These are phyloP conservation scores for Phenganax stokvisi DNA, from an alignment of 92 coral and sea anemone species.

Conservation along the genomic window DNA sequence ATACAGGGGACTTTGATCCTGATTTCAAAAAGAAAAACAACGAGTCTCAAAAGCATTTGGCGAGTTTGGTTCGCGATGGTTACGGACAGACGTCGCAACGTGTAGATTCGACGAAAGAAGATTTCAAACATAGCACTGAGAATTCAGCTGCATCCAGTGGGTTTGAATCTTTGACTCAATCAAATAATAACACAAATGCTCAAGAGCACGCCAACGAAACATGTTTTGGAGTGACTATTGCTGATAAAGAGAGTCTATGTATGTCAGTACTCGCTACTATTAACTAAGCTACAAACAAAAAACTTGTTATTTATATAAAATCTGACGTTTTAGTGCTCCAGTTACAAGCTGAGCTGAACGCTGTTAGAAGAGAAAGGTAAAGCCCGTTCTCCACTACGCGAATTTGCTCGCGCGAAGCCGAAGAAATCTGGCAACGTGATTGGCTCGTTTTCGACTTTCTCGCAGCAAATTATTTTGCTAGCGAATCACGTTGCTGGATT, in stretches of 20 bases:
- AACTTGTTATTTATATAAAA: background rate
- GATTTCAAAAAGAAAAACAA: background rate
- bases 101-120: background rate
- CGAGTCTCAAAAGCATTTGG: background rate
- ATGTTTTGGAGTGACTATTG: slow-evolving; percentile 6
- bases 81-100: too few relatives aligned
- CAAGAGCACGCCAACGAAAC: background rate
- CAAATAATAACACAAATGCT: slow-evolving; percentile 9
- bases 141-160: slow-evolving; percentile 13
- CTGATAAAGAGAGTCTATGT: slow-evolving; percentile 35
- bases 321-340: slow-evolving; percentile 30
- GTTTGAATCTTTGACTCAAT: background rate
- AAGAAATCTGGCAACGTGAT: too few relatives aligned
- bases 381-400: too few relatives aligned
- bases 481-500: too few relatives aligned
- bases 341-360: slow-evolving; percentile 34
- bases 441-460: too few relatives aligned
- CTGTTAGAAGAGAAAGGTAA: slow-evolving; percentile 54
- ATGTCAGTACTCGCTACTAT: background rate
- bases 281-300: background rate
- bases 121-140: slow-evolving; percentile 10
- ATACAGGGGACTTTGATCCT: background rate
- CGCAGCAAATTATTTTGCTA: too few relatives aligned
- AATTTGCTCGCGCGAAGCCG: too few relatives aligned
- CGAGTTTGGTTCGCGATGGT: background rate